A percentile compares a stretch with the other conserved stretches of the same genome.
Evolutionary conservation across 2,888 invertebrate species (phyloP).

Genomic region (Acanthococcus lagerstroemiae): DNA sequence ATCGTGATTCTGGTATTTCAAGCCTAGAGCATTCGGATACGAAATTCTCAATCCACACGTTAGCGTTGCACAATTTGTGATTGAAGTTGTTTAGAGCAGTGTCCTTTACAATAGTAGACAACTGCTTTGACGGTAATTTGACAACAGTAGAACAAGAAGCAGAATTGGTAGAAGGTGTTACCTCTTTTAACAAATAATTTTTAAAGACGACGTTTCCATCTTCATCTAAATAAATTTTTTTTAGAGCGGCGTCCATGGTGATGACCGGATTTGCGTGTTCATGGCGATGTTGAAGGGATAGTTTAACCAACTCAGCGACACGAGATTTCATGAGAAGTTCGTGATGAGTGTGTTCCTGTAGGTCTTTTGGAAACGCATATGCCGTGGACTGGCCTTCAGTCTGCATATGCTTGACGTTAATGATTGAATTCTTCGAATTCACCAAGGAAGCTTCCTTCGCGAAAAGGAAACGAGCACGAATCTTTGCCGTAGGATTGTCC

Average conservation of each 20-base stretch:
- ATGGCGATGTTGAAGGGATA: not conserved
- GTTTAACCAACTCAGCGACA: not conserved
- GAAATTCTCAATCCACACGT: too few relatives aligned
- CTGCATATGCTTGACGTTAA: not conserved
- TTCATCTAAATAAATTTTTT: not conserved
- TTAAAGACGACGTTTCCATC: not conserved
- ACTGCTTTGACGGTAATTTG: too few relatives aligned
- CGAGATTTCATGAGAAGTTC: not conserved
- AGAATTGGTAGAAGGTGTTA: too few relatives aligned
- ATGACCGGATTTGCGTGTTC: not conserved
- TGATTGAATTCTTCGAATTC: not conserved
- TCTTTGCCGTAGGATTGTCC: not conserved
- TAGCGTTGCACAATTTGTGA: too few relatives aligned
- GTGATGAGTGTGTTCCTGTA: not conserved
- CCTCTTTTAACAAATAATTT: not conserved
- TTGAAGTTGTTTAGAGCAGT: too few relatives aligned
- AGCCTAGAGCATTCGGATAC: too few relatives aligned
- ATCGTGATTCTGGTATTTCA: too few relatives aligned
- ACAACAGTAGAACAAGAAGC: too few relatives aligned
- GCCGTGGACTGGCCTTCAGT: not conserved
- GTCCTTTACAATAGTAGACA: too few relatives aligned
- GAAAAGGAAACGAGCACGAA: too few relatives aligned
- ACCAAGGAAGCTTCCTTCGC: too few relatives aligned
- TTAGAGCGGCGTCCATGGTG: not conserved
- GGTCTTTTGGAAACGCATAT: not conserved